These are phyloP conservation scores for Eristalis arbustorum DNA, from an alignment of 2,888 invertebrate species.

Conservation along the genomic window DNA sequence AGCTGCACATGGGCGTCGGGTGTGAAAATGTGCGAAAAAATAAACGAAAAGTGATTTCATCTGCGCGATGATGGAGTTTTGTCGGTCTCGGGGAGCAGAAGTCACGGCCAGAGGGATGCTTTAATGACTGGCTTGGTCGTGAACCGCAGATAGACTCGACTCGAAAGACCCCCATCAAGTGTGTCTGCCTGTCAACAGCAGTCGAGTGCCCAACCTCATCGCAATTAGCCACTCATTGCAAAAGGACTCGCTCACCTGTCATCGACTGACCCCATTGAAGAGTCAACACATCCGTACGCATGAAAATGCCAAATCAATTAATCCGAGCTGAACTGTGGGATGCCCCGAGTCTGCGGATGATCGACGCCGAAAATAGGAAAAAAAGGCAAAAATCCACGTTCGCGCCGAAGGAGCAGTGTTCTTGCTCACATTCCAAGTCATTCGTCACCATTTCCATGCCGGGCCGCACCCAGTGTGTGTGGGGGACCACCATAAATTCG, in stretches of 20 bases:
- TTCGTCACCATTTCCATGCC: conserved; percentile 21
- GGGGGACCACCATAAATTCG: conserved; percentile 53
- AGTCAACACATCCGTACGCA: conserved; percentile 57
- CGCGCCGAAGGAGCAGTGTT: neutral
- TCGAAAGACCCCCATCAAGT: too few relatives aligned
- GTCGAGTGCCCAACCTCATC: conserved; percentile 4
- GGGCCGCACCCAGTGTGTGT: conserved; percentile 20
- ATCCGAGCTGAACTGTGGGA: neutral
- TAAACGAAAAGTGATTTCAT: neutral
- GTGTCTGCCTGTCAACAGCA: neutral
- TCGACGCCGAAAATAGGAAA: conserved; percentile 39
- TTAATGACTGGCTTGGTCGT: neutral
- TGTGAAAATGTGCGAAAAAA: neutral
- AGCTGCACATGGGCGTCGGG: neutral
- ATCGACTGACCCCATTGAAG: conserved; percentile 49
- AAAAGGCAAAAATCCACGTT: conserved; percentile 39
- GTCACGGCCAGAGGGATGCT: neutral
- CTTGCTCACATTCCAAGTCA: neutral
- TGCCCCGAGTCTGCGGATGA: conserved; percentile 6
- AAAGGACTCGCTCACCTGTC: conserved; percentile 22
- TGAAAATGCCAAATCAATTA: conserved; percentile 61
- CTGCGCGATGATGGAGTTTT: neutral
- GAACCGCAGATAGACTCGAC: neutral
- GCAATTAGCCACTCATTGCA: conserved; percentile 1
- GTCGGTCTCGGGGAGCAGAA: neutral